These are phyloP conservation scores for Agriopis aurantiaria DNA, from an alignment of 2,888 invertebrate genomes.

Conservation along the genomic window DNA sequence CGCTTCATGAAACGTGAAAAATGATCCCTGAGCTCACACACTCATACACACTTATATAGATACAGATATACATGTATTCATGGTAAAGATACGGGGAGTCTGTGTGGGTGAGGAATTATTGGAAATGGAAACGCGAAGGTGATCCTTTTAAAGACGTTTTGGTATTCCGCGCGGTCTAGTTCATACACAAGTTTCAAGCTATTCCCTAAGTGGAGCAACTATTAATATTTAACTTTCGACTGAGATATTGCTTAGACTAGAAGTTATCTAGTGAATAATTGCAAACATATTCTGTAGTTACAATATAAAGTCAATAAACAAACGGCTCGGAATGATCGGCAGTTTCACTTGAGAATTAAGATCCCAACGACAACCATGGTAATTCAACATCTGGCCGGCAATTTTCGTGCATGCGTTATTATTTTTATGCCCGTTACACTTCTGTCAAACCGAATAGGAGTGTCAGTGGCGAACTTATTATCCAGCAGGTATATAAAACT, in stretches of 20 bases:
- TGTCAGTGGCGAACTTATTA: too few relatives aligned
- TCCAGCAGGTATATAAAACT: too few relatives aligned
- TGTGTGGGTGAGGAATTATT: slow-evolving; percentile 31
- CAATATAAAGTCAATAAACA: not conserved
- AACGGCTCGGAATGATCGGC: not conserved
- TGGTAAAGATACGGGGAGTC: not conserved
- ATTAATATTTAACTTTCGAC: slow-evolving; percentile 14
- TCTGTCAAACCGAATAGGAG: too few relatives aligned
- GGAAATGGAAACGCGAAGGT: slow-evolving; percentile 27
- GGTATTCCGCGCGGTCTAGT: slow-evolving; percentile 38
- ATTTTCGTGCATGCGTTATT: too few relatives aligned
- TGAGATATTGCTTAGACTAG: not conserved
- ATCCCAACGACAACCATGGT: too few relatives aligned
- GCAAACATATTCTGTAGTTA: not conserved
- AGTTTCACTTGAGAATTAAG: not conserved
- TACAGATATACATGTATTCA: slow-evolving; percentile 1
- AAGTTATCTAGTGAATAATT: not conserved
- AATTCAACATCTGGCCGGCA: too few relatives aligned
- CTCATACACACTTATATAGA: slow-evolving; percentile 50
- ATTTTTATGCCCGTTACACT: too few relatives aligned
- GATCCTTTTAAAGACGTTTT: slow-evolving; percentile 34
- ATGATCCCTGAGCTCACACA: slow-evolving; percentile 72
- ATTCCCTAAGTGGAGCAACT: slow-evolving; percentile 5
- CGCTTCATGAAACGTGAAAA: slow-evolving; percentile 86
- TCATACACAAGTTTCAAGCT: slow-evolving; percentile 16